These are phyloP conservation scores for Aphidius ervi DNA, from an alignment of 1,140 invertebrate species.

Conservation along the genomic window DNA sequence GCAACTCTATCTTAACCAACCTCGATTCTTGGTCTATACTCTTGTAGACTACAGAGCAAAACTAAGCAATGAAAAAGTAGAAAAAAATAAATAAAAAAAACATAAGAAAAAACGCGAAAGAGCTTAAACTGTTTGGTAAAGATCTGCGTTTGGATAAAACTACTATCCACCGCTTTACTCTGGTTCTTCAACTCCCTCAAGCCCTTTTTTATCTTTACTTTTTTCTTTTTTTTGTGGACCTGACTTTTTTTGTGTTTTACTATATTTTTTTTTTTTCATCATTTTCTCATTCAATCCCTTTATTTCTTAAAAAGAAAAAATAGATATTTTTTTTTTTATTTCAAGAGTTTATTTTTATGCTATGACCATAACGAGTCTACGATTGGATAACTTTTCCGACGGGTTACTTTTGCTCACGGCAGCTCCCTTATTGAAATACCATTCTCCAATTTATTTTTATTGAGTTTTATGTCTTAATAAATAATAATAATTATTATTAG, in stretches of 20 bases:
- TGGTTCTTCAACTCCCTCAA: not conserved
- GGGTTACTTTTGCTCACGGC: constrained; percentile 27
- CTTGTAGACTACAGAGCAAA: not conserved
- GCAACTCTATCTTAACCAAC: constrained; percentile 31
- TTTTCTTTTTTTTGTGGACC: not conserved
- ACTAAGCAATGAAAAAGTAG: constrained; percentile 16
- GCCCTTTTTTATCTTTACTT: not conserved
- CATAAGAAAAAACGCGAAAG: constrained; percentile 34
- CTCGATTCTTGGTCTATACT: constrained; percentile 1
- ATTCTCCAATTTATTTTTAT: constrained; percentile 5
- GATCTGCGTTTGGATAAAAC: constrained; percentile 52
- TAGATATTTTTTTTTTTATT: constrained; percentile 31
- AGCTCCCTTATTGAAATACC: constrained; percentile 14
- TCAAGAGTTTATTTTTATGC: constrained; percentile 45
- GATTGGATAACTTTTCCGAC: constrained; percentile 53
- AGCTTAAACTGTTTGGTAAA: constrained; percentile 56
- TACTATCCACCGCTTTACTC: constrained; percentile 41
- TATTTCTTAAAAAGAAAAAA: not conserved
- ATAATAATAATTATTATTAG: constrained; percentile 5
- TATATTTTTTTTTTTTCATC: constrained; percentile 4
- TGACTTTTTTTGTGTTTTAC: not conserved
- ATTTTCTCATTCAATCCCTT: not conserved
- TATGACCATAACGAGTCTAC: constrained; percentile 46
- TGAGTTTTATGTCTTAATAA: not conserved
- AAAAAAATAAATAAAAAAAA: constrained; percentile 29